These are phyloP conservation scores for Sapajus apella DNA, from an alignment of 2,113 vertebrate species.

Conservation along the genomic window DNA sequence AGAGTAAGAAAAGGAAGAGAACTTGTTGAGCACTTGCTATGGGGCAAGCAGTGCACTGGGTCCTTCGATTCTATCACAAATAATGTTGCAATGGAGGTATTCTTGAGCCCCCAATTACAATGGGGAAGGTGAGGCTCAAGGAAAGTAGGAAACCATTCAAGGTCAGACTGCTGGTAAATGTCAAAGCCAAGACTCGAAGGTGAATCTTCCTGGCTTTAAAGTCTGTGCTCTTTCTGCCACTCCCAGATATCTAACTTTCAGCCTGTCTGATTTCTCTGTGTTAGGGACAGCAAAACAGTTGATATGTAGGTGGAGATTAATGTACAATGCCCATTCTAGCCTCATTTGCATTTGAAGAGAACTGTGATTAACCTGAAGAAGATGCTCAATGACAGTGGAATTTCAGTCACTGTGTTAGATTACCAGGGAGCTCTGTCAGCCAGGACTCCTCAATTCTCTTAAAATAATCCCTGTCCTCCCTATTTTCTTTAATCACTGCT, in stretches of 20 bases:
- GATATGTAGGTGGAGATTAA: neutral
- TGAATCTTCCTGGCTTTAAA: neutral
- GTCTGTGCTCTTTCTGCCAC: neutral
- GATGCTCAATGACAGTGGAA: neutral
- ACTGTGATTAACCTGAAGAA: constrained; percentile 60
- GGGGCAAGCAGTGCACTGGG: neutral
- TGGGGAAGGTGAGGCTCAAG: neutral
- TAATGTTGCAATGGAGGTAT: neutral
- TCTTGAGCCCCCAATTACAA: neutral
- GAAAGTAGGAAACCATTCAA: constrained; percentile 25
- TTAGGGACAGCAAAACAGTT: constrained; percentile 50
- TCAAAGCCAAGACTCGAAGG: neutral
- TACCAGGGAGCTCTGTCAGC: neutral
- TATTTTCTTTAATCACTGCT: neutral
- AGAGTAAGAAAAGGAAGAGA: neutral
- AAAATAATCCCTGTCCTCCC: neutral
- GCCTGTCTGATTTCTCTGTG: constrained; percentile 10
- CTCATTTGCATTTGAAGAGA: constrained; percentile 73
- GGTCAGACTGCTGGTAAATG: neutral
- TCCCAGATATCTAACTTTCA: neutral
- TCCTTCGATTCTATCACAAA: neutral
- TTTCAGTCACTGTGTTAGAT: neutral
- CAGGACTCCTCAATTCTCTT: neutral
- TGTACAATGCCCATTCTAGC: neutral
- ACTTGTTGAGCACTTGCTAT: neutral